Base-by-base conservation (phyloP, 2,888 invertebrate species). In the Oxycera nigricornis region DNA sequence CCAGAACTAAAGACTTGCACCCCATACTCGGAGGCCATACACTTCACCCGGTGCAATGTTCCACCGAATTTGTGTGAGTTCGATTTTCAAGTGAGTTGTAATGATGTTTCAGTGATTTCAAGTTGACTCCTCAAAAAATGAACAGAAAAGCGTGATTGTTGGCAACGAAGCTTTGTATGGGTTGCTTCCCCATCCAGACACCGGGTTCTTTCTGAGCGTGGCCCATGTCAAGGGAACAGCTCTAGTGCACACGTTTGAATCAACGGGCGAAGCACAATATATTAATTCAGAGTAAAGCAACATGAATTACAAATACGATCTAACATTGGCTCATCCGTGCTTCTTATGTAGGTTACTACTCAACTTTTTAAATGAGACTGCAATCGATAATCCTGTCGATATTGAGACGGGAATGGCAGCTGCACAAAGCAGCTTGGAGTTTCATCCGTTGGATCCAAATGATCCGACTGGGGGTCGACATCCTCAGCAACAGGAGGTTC, bases 391-490 rank as follows among this genome's bases (percentile, higher is more conserved):
- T 78, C 78, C 82, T 73, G 83, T 85, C 68, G 85, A 85, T 78
- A 82, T 85, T 74, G 84, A 84, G 77, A 84, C 83, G 1, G 83
- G 84, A 2, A 85, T 85, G 85, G 79, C 81, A 7, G 72, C 82
- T n/a, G 81, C 81, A 28, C 73, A 79, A 14, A 81, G 83, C 1
- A 81, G 80, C 17, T 76, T 85, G 70, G 82, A 83, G 68, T 76
- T 85, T 11, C 77, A 82, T 46, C 82, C 81, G 6, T 70, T 83
- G 50, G 83, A 83, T 26, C 74, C 81, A 6, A 82, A 80, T 70
- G 85, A 85, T 81, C 84, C 85, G 30, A 85, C 85, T 0, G 85
- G 85, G 14, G 85, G 85, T 22, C 82, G 85, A 17, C 82, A 83
- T 78, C 83, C 84, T 2, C 83, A 83, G 75, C 80, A 81, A 35